Evolutionary conservation across 2,113 vertebrate genomes (phyloP).

Genomic region (Neolamprologus longior): DNA sequence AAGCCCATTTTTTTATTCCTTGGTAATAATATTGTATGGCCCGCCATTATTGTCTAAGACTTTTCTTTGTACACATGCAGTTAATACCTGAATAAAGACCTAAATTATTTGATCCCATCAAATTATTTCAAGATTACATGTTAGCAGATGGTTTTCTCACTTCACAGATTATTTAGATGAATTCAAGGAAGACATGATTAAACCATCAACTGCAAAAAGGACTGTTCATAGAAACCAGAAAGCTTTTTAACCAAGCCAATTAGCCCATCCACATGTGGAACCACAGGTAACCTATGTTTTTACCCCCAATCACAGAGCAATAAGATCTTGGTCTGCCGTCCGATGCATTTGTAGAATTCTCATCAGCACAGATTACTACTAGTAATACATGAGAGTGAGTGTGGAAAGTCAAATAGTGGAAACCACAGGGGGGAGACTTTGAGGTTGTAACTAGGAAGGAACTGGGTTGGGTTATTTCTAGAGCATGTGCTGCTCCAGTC

Average conservation of each 20-base stretch:
- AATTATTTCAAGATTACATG: background rate
- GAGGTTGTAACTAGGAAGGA: conserved; percentile 61
- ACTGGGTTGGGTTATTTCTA: conserved; percentile 41
- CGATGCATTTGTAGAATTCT: conserved; percentile 3
- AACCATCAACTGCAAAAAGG: background rate
- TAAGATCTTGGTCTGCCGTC: background rate
- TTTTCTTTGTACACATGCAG: background rate
- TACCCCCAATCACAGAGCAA: background rate
- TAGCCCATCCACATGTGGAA: background rate
- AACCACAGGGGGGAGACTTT: conserved; percentile 19
- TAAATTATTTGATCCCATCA: background rate
- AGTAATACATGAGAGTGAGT: background rate
- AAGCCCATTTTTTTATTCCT: background rate
- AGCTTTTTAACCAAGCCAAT: background rate
- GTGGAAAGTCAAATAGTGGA: background rate
- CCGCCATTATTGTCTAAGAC: background rate
- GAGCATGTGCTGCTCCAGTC: conserved; percentile 13
- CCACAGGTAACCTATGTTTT: background rate
- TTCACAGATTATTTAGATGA: background rate
- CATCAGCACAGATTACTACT: conserved; percentile 19
- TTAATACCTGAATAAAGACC: background rate
- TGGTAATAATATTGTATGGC: background rate
- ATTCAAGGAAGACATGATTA: background rate
- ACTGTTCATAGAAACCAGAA: background rate
- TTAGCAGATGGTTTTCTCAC: background rate